phyloP scores from a whole-genome alignment of 1,140 invertebrate species.

The Rhyacophila brunnea region DNA sequence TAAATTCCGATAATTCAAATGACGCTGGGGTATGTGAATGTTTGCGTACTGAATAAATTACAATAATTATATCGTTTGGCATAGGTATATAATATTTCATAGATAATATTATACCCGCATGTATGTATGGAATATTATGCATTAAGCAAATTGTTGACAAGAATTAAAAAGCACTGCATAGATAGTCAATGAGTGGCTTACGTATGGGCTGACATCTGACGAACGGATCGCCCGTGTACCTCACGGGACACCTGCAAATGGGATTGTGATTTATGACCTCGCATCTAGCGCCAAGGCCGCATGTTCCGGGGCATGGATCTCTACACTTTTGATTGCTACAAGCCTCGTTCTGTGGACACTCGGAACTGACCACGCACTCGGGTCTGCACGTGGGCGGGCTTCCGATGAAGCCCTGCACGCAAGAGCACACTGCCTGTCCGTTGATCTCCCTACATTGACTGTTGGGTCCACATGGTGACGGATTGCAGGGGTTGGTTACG shows the following conservation, averaged over 20 bases:
- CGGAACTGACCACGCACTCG: slow-evolving; percentile 62
- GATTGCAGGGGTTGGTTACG: slow-evolving; percentile 55
- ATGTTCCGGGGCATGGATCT: slow-evolving; percentile 65
- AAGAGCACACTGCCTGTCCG: slow-evolving; percentile 60
- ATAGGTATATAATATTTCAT: no score
- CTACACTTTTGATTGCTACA: slow-evolving; percentile 64
- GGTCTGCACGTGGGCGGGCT: slow-evolving; percentile 63
- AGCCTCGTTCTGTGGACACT: slow-evolving; percentile 61
- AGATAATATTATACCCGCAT: no score
- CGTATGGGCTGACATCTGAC: slow-evolving; percentile 54
- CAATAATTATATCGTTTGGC: no score
- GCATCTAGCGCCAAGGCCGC: slow-evolving; percentile 62
- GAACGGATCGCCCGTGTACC: slow-evolving; percentile 63
- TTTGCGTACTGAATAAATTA: no score
- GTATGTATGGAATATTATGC: no score
- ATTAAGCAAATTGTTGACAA: no score
- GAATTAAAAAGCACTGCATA: slow-evolving; percentile 21
- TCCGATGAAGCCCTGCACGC: slow-evolving; percentile 61
- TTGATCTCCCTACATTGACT: slow-evolving; percentile 61
- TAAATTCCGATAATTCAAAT: slow-evolving; percentile 22
- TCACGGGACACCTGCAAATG: slow-evolving; percentile 59
- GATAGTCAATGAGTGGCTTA: slow-evolving; percentile 33
- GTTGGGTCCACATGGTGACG: slow-evolving; percentile 63
- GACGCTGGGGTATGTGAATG: no score
- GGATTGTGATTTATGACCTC: slow-evolving; percentile 61